Percentiles rank a stretch among this genome's conserved stretches.
These are phyloP conservation scores for Pterocles gutturalis DNA, from an alignment of 2,113 vertebrate genomes.

Conservation along the genomic window DNA sequence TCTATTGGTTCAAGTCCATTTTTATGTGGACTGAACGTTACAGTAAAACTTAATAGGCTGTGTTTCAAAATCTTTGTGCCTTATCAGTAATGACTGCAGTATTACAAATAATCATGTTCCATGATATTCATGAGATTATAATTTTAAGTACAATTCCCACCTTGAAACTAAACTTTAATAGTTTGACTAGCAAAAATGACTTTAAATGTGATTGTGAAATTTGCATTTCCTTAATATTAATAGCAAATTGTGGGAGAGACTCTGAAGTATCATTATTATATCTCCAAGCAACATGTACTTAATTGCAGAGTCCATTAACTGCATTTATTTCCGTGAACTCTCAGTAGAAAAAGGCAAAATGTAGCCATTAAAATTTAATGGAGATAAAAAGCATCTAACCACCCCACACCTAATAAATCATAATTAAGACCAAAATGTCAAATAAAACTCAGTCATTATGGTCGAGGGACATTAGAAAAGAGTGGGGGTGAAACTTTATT, in stretches of 20 bases:
- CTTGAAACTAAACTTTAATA: constrained; percentile 52
- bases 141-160: constrained; percentile 47
- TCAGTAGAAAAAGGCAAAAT: constrained; percentile 46
- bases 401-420: constrained; percentile 35
- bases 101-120: constrained; percentile 39
- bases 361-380: constrained; percentile 54
- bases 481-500: neutral
- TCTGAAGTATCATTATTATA: constrained; percentile 59
- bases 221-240: constrained; percentile 62
- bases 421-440: constrained; percentile 33
- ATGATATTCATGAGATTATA: constrained; percentile 41
- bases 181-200: constrained; percentile 49
- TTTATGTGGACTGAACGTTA: neutral
- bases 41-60: neutral
- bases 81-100: neutral
- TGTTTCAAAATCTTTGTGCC: neutral
- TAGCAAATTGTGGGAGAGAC: constrained; percentile 59
- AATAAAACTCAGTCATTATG: constrained; percentile 16
- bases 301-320: constrained; percentile 50
- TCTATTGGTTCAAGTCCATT: neutral
- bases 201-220: constrained; percentile 56
- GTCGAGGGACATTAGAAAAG: neutral
- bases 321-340: constrained; percentile 32
- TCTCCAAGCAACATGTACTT: constrained; percentile 64
- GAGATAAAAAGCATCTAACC: neutral